phyloP scores from a whole-genome alignment of 2,888 invertebrate genomes.

The Cybosia mesomella region DNA sequence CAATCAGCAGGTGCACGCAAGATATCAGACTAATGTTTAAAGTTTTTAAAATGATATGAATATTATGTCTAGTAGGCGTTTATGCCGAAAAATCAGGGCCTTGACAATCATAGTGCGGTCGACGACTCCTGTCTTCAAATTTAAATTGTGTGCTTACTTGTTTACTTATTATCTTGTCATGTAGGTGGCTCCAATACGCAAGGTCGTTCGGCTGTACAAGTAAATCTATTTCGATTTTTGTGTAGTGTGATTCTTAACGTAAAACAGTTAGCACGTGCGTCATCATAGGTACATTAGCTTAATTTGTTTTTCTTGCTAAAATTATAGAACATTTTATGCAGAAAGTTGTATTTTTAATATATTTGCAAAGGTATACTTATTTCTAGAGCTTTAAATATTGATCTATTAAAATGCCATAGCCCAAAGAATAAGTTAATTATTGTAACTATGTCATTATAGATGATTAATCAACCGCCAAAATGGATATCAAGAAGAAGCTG shows the following conservation, averaged over 20 bases:
- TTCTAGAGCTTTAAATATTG: slow-evolving; percentile 9
- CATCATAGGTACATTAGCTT: neutral
- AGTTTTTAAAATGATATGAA: neutral
- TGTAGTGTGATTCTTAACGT: slow-evolving; percentile 58
- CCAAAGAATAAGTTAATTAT: neutral
- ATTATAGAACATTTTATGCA: neutral
- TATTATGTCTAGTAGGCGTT: slow-evolving; percentile 5
- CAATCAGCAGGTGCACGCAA: neutral
- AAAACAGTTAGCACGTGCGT: slow-evolving; percentile 29
- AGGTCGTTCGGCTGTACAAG: slow-evolving; percentile 61
- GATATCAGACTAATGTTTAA: neutral
- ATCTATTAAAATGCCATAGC: neutral
- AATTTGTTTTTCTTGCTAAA: neutral
- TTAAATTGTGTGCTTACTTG: slow-evolving; percentile 48
- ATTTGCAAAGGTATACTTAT: slow-evolving; percentile 7
- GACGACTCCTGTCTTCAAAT: slow-evolving; percentile 64
- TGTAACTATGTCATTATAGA: slow-evolving; percentile 54
- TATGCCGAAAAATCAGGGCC: slow-evolving; percentile 46
- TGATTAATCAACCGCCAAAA: slow-evolving; percentile 63
- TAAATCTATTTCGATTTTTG: slow-evolving; percentile 20
- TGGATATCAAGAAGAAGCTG: slow-evolving; percentile 76
- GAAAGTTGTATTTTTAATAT: neutral
- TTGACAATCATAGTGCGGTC: slow-evolving; percentile 67
- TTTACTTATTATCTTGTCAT: slow-evolving; percentile 67
- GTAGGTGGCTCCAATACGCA: slow-evolving; percentile 77